Evolutionary conservation across 2,113 vertebrate species (phyloP).

Genomic region (Calidris pugnax): DNA sequence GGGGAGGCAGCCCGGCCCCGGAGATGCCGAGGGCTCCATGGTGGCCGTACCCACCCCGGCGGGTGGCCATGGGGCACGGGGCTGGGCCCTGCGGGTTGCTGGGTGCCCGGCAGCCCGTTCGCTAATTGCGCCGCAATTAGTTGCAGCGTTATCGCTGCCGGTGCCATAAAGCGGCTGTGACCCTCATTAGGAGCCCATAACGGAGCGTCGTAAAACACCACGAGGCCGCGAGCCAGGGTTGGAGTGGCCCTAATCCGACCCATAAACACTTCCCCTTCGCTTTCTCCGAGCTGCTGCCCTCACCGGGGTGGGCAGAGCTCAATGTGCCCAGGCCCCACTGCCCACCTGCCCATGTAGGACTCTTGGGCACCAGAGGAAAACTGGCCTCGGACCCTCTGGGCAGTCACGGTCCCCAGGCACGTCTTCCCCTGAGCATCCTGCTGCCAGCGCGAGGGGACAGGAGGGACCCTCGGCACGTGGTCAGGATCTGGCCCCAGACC

Average conservation of each 20-base stretch:
- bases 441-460: background rate
- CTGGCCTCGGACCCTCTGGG: background rate
- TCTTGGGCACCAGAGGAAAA: background rate
- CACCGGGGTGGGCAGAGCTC: background rate
- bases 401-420: rapidly evolving
- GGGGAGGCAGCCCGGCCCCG: background rate
- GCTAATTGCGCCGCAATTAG: conserved; percentile 59
- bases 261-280: conserved; percentile 31
- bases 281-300: background rate
- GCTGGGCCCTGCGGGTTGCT: background rate
- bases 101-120: background rate
- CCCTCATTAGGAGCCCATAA: conserved; percentile 69
- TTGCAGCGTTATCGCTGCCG: conserved; percentile 44
- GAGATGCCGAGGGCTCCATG: background rate
- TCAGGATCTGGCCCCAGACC: background rate
- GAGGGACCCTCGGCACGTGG: background rate
- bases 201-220: background rate
- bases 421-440: background rate
- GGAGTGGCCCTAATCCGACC: conserved; percentile 40
- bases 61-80: background rate
- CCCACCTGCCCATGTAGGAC: background rate
- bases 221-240: background rate
- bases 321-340: background rate
- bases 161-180: conserved; percentile 60
- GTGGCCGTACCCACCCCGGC: background rate